Evolutionary conservation across 2,797 vertebrate species (phyloP).

Genomic region (Orestias chungarensis): DNA sequence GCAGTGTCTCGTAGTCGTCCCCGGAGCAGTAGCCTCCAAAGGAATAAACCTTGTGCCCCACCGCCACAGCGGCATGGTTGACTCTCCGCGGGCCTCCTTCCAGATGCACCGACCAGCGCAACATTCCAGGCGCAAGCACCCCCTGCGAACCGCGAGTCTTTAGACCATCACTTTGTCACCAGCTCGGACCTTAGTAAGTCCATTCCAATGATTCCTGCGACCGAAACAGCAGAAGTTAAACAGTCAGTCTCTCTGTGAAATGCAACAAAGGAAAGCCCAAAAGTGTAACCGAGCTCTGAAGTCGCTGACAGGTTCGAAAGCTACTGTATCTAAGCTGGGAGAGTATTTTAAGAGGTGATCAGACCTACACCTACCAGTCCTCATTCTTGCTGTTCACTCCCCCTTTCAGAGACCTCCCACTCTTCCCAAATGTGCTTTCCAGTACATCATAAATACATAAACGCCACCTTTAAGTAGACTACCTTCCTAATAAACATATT

Average conservation of each 20-base stretch:
- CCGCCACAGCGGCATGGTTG: slow-evolving; percentile 97
- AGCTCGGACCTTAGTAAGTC: slow-evolving; percentile 53
- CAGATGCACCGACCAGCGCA: slow-evolving; percentile 98
- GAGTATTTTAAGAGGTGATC: slow-evolving; percentile 76
- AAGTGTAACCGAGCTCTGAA: slow-evolving; percentile 43
- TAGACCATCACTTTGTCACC: slow-evolving; percentile 73
- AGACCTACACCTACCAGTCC: slow-evolving; percentile 61
- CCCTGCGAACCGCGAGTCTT: slow-evolving; percentile 52
- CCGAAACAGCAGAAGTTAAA: slow-evolving; percentile 19
- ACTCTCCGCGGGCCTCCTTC: slow-evolving; percentile 98
- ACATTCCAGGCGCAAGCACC: slow-evolving; percentile 84
- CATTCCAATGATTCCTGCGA: slow-evolving; percentile 49
- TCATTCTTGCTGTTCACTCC: slow-evolving; percentile 47
- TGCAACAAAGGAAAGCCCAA: slow-evolving; percentile 29
- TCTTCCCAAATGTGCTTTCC: slow-evolving; percentile 24
- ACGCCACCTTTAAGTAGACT: background rate
- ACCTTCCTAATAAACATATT: background rate
- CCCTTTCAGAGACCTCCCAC: slow-evolving; percentile 32
- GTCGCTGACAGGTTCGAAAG: slow-evolving; percentile 57
- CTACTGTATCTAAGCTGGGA: slow-evolving; percentile 50
- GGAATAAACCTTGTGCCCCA: slow-evolving; percentile 96
- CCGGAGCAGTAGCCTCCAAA: slow-evolving; percentile 99
- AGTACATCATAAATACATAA: slow-evolving; percentile 23
- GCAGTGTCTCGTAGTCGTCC: slow-evolving; percentile 96
- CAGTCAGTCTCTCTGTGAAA: slow-evolving; percentile 9